phyloP scores from a whole-genome alignment of 2,888 invertebrate genomes.

The Scaptomyza polygonia region DNA sequence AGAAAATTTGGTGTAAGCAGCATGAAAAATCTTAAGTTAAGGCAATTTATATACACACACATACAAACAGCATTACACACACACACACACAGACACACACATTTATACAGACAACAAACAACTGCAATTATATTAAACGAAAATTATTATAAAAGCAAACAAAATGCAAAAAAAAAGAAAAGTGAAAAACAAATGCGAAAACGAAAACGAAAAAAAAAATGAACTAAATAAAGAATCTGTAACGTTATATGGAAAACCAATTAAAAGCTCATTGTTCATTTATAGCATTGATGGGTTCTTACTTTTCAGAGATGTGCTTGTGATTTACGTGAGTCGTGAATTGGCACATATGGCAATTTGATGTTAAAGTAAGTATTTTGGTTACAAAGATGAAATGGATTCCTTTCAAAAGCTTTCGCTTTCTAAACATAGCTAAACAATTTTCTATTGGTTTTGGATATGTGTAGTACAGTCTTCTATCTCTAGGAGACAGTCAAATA shows the following conservation, averaged over 20 bases:
- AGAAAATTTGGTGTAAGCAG: slow-evolving; percentile 48
- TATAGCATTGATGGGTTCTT: slow-evolving; percentile 1
- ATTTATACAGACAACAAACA: slow-evolving; percentile 59
- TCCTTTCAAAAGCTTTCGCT: no score
- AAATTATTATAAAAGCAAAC: slow-evolving; percentile 68
- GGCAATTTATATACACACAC: slow-evolving; percentile 56
- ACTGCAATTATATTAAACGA: slow-evolving; percentile 76
- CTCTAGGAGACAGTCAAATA: not conserved
- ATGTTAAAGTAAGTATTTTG: no score
- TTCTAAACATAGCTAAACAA: no score
- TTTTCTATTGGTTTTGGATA: no score
- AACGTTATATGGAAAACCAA: slow-evolving; percentile 83
- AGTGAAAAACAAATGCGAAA: slow-evolving; percentile 52
- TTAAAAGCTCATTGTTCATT: slow-evolving; percentile 26
- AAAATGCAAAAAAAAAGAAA: slow-evolving; percentile 61
- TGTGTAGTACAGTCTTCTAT: no score
- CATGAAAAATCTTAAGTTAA: slow-evolving; percentile 63
- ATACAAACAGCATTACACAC: slow-evolving; percentile 24
- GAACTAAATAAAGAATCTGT: slow-evolving; percentile 82
- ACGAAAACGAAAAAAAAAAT: slow-evolving; percentile 53
- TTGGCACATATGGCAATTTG: no score
- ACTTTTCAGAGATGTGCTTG: not conserved
- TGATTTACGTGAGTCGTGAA: not conserved
- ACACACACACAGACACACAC: slow-evolving; percentile 41
- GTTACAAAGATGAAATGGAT: no score